Percentiles rank a stretch among this genome's conserved stretches.
These are phyloP conservation scores for Vulpes lagopus DNA, from an alignment of 2,113 vertebrate genomes.

Conservation along the genomic window DNA sequence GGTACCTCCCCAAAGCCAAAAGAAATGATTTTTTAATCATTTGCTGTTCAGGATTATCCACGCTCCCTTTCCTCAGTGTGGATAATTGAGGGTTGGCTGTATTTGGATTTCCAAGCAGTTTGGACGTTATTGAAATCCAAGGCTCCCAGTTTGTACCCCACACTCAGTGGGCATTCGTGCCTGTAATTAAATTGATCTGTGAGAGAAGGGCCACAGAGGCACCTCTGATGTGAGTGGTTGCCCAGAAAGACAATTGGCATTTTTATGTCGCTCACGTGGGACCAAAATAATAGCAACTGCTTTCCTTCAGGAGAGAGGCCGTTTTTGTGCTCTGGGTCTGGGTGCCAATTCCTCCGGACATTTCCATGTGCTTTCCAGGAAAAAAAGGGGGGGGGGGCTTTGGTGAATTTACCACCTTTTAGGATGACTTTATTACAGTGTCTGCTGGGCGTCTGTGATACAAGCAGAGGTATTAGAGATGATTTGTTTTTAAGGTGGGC, in stretches of 20 bases:
- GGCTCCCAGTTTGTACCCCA: constrained; percentile 11
- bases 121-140: constrained; percentile 72
- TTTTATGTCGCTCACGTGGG: neutral
- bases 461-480: neutral
- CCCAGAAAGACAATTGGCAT: neutral
- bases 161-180: constrained; percentile 33
- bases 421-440: neutral
- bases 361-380: neutral
- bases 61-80: constrained; percentile 65
- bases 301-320: neutral
- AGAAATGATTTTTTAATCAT: constrained; percentile 81
- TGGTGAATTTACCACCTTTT: neutral
- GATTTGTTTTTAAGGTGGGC: constrained; percentile 57
- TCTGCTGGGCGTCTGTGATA: neutral
- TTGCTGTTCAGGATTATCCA: constrained; percentile 77
- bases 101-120: constrained; percentile 78
- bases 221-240: constrained; percentile 33
- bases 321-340: neutral
- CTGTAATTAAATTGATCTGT: constrained; percentile 74
- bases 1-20: constrained; percentile 69
- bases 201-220: neutral
- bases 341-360: neutral
- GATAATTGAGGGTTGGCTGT: constrained; percentile 77
- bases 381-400: neutral
- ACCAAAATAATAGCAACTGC: neutral